Conservation (phyloP, 2,888 invertebrate genomes). For the Tipula vernalis region DNA sequence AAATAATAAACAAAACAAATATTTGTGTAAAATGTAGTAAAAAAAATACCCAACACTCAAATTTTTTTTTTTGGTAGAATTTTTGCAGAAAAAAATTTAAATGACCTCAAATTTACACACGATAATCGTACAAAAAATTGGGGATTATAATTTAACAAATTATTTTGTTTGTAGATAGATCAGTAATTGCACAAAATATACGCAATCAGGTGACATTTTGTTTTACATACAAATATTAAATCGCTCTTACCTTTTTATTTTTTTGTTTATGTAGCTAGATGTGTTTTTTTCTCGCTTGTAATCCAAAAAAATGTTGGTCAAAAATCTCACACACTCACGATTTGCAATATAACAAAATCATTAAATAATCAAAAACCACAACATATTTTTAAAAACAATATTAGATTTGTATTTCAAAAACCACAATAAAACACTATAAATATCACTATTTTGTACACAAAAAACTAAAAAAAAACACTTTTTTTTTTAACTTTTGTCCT, state of each 20-base stretch:
- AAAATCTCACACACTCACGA: not conserved
- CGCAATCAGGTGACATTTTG: not conserved
- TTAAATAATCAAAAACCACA: not conserved
- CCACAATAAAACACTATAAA: not conserved
- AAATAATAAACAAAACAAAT: not conserved
- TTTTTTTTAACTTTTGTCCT: not conserved
- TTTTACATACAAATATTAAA: not conserved
- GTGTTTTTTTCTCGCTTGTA: not conserved
- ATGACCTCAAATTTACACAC: not conserved
- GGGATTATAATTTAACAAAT: not conserved
- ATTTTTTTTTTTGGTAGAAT: not conserved
- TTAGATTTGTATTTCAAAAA: not conserved
- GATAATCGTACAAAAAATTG: not conserved
- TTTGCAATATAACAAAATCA: not conserved
- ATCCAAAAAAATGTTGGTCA: not conserved
- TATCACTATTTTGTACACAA: not conserved
- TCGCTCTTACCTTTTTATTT: not conserved
- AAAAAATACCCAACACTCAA: too few relatives aligned
- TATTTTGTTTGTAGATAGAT: not conserved
- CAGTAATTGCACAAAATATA: not conserved
- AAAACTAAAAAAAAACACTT: not conserved
- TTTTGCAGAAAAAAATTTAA: not conserved
- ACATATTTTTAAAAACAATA: not conserved
- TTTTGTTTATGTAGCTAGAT: not conserved
- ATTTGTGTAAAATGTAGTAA: not conserved